Base-by-base conservation (phyloP, 2,797 vertebrate species). In the Poecilia velifera region DNA sequence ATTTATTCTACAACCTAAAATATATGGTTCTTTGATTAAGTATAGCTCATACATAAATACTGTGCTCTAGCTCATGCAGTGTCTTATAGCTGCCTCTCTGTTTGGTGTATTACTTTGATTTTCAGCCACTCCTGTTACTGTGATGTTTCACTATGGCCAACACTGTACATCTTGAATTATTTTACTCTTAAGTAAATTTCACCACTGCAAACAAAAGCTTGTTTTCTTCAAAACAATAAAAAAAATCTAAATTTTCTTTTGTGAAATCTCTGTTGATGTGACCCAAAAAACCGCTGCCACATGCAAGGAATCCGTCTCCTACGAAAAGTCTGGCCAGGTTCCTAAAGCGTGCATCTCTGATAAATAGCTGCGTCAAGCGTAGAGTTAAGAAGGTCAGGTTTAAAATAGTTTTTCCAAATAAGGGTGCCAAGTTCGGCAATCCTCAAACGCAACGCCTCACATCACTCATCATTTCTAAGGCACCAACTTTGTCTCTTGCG, bases 151-250 rank as follows among this genome's bases (percentile, higher is more conserved):
- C 84, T 83, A 78, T 8, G 43, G 71, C 43, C 91, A 87, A 91
- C 20, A 88, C 77, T 80, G 81, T 81, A 45, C 62, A 47, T 64
- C 70, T 90, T 94, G 79, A 78, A 87, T 83, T 90, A 84, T 74
- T 76, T 85, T 71, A 39, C 41, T 62, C 76, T 81, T 82, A 81
- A 90, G 82, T 41, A 79, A 81, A 85, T 81, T 84, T 87, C 71
- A 70, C 25, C 6, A 74, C 72, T 49, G 25, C 16, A 66, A 39
- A 66, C 16, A 66, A 39, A 39, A 66, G n/a, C 12, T 28, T 46
- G 45, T 72, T 47, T 72, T 45, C n/a, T 16, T 46, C 12, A 31
- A 47, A 47, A 66, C 20, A 55, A n/a, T 25, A 9, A 55, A 64
- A 66, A 34, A 34, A 34, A 31, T 0, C 20, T 0, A 39, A 0